Evolutionary conservation across 2,888 invertebrate genomes (phyloP).

Genomic region (Tridacna gigas): DNA sequence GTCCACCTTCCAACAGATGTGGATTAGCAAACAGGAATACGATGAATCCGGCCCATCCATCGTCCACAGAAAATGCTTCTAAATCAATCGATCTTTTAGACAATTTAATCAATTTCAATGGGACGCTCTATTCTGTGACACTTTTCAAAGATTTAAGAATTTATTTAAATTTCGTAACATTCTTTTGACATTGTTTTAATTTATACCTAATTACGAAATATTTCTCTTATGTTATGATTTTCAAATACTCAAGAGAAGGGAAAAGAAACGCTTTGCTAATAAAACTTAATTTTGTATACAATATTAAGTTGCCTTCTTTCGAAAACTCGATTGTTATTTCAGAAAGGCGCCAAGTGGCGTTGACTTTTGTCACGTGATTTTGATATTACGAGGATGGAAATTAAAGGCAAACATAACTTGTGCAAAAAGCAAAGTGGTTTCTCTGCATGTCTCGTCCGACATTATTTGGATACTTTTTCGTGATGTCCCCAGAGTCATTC

Average conservation of each 20-base stretch:
- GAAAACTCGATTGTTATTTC: conserved; percentile 13
- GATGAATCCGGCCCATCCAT: conserved; percentile 30
- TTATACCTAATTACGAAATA: conserved; percentile 10
- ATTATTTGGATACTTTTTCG: conserved; percentile 24
- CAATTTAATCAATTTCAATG: conserved; percentile 25
- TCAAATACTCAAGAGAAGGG: conserved; percentile 18
- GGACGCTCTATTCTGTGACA: conserved; percentile 20
- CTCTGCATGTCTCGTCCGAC: conserved; percentile 17
- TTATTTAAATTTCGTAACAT: conserved; percentile 32
- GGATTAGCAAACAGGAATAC: conserved; percentile 27
- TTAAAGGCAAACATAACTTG: conserved; percentile 17
- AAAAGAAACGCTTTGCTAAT: conserved; percentile 33
- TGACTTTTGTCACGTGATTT: conserved; percentile 29
- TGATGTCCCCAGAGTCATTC: conserved; percentile 4
- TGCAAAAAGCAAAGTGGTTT: conserved; percentile 22
- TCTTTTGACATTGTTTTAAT: conserved; percentile 23
- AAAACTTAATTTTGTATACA: conserved; percentile 21
- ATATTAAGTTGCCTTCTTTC: conserved; percentile 39
- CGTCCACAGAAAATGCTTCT: conserved; percentile 85
- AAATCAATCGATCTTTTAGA: conserved; percentile 30
- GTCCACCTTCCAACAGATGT: conserved; percentile 30
- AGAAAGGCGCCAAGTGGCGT: neutral
- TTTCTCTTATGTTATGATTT: conserved; percentile 9
- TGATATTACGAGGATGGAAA: neutral
- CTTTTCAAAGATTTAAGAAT: conserved; percentile 23